Base-by-base conservation (phyloP, 2,888 invertebrate genomes). In the Ophion ellenae region DNA sequence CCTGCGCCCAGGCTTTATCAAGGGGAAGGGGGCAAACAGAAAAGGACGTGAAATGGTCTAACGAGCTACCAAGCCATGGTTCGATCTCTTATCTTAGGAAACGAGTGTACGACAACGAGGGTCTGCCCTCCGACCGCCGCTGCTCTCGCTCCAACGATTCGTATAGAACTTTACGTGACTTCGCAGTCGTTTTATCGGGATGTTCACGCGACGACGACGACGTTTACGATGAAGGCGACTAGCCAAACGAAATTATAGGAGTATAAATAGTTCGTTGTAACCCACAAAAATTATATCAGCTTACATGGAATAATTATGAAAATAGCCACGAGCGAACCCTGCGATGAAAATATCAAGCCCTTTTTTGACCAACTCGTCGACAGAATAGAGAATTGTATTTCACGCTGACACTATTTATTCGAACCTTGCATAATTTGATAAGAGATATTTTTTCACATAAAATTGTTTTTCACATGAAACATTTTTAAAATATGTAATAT, bases 91-190 rank as follows among this genome's bases (percentile, higher is more conserved):
- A 79, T 83, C 73, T 74, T 28, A 45, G 53, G 20, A 73, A 73
- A 74, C 67, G 67, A 79, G 74, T 83, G 57, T 79, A 75, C 78
- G 78, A 74, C 36, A 78, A n/a, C 36, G 69, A 57, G 70, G 45
- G 69, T 24, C 77, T 66, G n/a, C 53, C 71, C 40, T 73, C 61
- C 73, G 66, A 45, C n/a, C 53, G 10, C 69, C 67, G 75, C 66
- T 45, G 9, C 24, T 47, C 20, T 11, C n/a, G 61, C 40, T 67
- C 63, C 63, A 64, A 67, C 45, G 59, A 77, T 83, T 83, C 67
- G 67, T 82, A 53, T 5, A 77, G 63, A 66, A 82, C 45, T 59
- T 71, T 61, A 82, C 77, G 57, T 78, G 78, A 83, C 73, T 67
- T 64, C 45, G 67, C 69, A 53, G 74, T n/a, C 66, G 53, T 28